These are phyloP conservation scores for Myanophis thanlyinensis DNA, from an alignment of 2,113 vertebrate species.

Conservation along the genomic window DNA sequence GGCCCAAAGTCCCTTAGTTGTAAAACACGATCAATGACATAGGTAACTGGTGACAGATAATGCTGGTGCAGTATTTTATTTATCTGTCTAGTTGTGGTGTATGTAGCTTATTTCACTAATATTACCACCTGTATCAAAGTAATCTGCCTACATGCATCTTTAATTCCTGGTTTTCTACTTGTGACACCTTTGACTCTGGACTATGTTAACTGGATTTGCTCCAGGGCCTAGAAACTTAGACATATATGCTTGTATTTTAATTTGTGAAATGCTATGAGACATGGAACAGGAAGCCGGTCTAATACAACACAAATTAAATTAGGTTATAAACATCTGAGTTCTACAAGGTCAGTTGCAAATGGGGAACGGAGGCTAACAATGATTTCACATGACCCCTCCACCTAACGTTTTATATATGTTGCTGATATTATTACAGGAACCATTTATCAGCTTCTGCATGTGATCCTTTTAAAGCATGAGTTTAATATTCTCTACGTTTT, in stretches of 20 bases:
- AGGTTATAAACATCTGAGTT: not conserved
- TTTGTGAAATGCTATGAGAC: not conserved
- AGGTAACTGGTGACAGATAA: not conserved
- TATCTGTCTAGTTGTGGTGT: not conserved
- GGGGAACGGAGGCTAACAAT: not conserved
- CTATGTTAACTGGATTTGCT: not conserved
- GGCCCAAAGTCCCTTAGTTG: not conserved
- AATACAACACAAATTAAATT: not conserved
- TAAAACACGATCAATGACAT: not conserved
- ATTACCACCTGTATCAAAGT: not conserved
- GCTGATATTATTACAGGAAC: not conserved
- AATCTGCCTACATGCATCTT: not conserved
- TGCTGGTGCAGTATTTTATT: not conserved
- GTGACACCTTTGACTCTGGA: not conserved
- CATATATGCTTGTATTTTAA: not conserved
- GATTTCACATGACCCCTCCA: not conserved
- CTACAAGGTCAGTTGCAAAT: not conserved
- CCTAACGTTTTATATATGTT: not conserved
- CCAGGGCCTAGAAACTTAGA: not conserved
- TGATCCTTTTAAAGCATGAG: not conserved
- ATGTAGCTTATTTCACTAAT: not conserved
- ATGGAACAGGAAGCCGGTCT: not conserved
- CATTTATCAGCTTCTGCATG: not conserved
- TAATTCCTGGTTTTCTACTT: not conserved
- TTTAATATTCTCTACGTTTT: not conserved